phyloP scores from a whole-genome alignment of 2,888 invertebrate species.

The Mantis religiosa region DNA sequence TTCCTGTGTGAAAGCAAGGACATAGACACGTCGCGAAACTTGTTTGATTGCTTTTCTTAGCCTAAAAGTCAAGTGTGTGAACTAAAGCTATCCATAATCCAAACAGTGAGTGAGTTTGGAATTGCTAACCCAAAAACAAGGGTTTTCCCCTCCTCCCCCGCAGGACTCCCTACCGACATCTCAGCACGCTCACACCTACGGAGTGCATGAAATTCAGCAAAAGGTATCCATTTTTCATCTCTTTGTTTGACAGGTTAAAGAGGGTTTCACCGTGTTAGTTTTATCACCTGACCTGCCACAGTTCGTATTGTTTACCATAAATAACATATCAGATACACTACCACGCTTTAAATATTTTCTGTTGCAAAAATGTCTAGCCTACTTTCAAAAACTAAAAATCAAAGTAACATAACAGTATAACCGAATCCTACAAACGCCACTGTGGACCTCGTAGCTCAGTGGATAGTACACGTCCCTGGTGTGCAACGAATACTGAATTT shows the following conservation, averaged over 20 bases:
- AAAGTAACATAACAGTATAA: too few species aligned
- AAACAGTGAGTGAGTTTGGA: neutral
- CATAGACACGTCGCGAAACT: too few species aligned
- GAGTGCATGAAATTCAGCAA: neutral
- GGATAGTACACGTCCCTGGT: too few species aligned
- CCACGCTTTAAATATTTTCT: neutral
- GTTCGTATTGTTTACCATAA: conserved; percentile 2
- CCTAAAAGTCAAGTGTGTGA: neutral
- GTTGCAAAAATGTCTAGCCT: neutral
- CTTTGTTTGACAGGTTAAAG: conserved; percentile 15
- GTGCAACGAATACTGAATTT: too few species aligned
- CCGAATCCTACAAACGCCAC: too few species aligned
- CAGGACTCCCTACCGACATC: neutral
- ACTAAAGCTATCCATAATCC: neutral
- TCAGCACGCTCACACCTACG: neutral
- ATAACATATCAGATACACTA: neutral
- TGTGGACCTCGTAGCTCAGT: too few species aligned
- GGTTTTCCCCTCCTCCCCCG: neutral
- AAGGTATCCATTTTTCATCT: conserved; percentile 10
- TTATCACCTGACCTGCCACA: conserved; percentile 10
- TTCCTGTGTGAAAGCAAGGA: neutral
- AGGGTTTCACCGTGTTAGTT: conserved; percentile 16
- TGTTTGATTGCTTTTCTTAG: too few species aligned
- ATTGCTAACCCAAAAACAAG: neutral
- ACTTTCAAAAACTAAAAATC: neutral